These are phyloP conservation scores for Catocala nupta DNA, from an alignment of 2,888 invertebrate genomes.

Conservation along the genomic window DNA sequence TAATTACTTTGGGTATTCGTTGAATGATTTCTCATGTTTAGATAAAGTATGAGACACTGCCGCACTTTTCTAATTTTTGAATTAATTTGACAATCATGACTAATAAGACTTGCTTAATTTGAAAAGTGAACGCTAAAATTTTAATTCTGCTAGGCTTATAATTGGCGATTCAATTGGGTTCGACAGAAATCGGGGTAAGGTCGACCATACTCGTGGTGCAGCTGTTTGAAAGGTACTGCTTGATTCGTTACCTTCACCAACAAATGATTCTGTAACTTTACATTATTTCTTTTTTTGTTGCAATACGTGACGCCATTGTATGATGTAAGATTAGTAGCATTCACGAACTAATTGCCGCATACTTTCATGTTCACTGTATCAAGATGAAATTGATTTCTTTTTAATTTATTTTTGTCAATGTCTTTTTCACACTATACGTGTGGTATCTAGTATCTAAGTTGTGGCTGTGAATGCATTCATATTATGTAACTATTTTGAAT, in stretches of 20 bases:
- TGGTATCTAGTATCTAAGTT: not conserved
- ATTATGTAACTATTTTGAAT: too few species aligned
- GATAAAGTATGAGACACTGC: conserved; percentile 46
- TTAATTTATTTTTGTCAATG: conserved; percentile 15
- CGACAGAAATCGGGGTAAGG: conserved; percentile 73
- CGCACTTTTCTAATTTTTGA: conserved; percentile 56
- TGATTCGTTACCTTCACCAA: conserved; percentile 62
- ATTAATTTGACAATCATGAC: conserved; percentile 15
- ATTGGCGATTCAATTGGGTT: conserved; percentile 66
- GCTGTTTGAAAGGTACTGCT: conserved; percentile 58
- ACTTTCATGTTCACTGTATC: conserved; percentile 32
- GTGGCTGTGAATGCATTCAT: not conserved
- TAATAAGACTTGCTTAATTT: conserved; percentile 17
- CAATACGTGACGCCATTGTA: conserved; percentile 48
- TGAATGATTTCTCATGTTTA: not conserved
- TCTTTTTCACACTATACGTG: conserved; percentile 1
- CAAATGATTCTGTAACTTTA: conserved; percentile 53
- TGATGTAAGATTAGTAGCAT: conserved; percentile 33
- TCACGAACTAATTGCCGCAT: conserved; percentile 35
- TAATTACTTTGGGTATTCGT: not conserved
- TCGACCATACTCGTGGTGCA: conserved; percentile 61
- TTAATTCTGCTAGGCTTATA: conserved; percentile 63
- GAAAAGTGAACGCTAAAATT: conserved; percentile 64
- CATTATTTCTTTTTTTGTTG: conserved; percentile 54
- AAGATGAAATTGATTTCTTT: conserved; percentile 21